Base-by-base conservation (phyloP, 2,888 invertebrate genomes). In the Leptinotarsa rubiginosa region DNA sequence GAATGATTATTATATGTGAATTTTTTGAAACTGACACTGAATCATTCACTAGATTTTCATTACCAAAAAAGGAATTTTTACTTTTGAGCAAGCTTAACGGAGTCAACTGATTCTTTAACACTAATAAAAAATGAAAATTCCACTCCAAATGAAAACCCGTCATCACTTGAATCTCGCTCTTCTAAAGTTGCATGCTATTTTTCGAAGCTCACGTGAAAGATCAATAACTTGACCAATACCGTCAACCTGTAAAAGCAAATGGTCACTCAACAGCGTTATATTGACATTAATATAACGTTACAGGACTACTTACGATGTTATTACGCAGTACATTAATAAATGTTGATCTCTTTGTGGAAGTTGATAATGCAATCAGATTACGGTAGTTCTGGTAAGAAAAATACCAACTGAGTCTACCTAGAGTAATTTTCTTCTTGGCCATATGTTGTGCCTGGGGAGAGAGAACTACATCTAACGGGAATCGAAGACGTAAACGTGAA, bases 371-470 rank as follows among this genome's bases (percentile, higher is more conserved):
- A 41, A 56, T 22, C 69, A 20, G 41, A 56, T 69, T 56, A 47
- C 69, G 69, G 69, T 69, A 56, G 18, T 69, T 69, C 56, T 47
- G 69, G 22, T 18, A 16, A 18, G 41, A 56, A 69, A 54, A 69
- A 69, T 56, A 31, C 49, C 16, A 20, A 50, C 67, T 52, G 52
- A 52, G 25, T 7, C 67, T 50, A 67, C 25, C 52, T 62, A 41
- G 52, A 49, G 41, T 69, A 47, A 69, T 69, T 41, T 56, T 22
- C 41, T 22, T n/a, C 49, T 20, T 47, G 12, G 69, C 54, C 72
- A 72, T 72, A 72, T 72, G 72, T 72, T 67, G 41, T 47, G 59
- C 62, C 72, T 65, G n/a, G 20, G 49, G 71, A 66, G 66, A 66
- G 67, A 62, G 67, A 72, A 31, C 47, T 47, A 18, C 41, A 68